phyloP scores from a whole-genome alignment of 2,888 invertebrate genomes.

The Trissoscelio sp. region DNA sequence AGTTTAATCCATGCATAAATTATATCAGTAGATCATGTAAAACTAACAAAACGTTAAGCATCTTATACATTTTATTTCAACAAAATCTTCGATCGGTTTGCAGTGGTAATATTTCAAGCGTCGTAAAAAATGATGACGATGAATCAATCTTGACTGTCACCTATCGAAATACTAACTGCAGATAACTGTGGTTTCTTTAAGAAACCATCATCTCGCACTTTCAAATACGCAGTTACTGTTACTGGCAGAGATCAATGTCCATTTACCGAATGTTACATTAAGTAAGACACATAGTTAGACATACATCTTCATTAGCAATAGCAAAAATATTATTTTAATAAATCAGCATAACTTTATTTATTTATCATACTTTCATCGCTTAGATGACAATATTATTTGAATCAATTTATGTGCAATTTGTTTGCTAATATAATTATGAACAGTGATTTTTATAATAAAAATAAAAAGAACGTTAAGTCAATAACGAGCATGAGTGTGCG shows the following conservation, averaged over 20 bases:
- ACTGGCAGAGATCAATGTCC: constrained; percentile 44
- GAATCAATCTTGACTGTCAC: constrained; percentile 37
- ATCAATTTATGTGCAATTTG: no score
- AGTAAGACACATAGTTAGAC: constrained; percentile 21
- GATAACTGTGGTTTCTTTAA: constrained; percentile 54
- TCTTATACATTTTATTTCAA: neutral
- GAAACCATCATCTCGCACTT: constrained; percentile 39
- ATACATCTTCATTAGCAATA: constrained; percentile 25
- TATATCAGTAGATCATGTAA: neutral
- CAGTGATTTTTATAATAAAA: no score
- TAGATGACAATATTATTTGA: no score
- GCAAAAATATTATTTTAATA: no score
- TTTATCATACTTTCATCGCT: no score
- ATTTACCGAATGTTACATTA: constrained; percentile 44
- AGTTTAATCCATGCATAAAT: no score
- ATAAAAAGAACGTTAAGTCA: no score
- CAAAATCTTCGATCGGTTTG: neutral
- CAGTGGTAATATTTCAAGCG: neutral
- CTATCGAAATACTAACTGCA: constrained; percentile 42
- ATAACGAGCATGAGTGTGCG: no score
- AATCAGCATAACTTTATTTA: no score
- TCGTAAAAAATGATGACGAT: constrained; percentile 14
- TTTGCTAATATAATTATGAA: no score
- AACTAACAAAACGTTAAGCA: neutral
- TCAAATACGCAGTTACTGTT: constrained; percentile 48